Evolutionary conservation across 2,888 invertebrate genomes (phyloP), one percentile per base, ranked within the genome.

Genomic region (Polymixis flavicincta): DNA sequence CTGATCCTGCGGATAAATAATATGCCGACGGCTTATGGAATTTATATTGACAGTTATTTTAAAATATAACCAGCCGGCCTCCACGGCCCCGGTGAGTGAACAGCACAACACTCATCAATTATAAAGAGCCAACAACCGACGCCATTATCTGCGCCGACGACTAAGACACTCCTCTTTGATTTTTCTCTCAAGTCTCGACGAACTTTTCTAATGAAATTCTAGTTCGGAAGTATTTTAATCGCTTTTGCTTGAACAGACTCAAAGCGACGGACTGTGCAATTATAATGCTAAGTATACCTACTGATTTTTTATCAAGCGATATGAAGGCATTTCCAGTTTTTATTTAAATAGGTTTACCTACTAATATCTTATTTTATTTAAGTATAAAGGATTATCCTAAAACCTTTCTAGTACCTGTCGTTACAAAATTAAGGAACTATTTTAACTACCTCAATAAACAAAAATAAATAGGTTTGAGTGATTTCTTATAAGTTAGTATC

Each of bases 1-100:
- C 78, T 85, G 71, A 85, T 76, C 76, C 84, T 82, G 76, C 74
- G 80, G 83, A 88, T 89, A 87, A 90, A 89, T 89, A 90, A 88
- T 87, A 87, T 82, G 82, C 82, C 55, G 61, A 69, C 69, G 80
- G 67, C 79, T 86, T 88, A 88, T 86, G 82, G 85, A 85, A 77
- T 85, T 87, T 88, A 80, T 85, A 87, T 89, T 84, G 87, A 85
- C 87, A 76, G 71, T 83, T 82, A 80, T 86, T 87, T 82, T 85
- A 79, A 80, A 85, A 83, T 75, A 80, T 79, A 74, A 55, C 66
- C 60, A 50, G 66, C 57, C 57, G n/a, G 54, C 65, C 71, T 61
- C 68, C 57, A 22, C 57, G 22, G 61, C 60, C 71, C 66, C 64
- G 7, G 32, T 42, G 52, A 70, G n/a, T 78, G 77, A 76, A 83